Percentiles rank a stretch among this genome's conserved stretches.
Conservation (phyloP, 1,140 invertebrate genomes). For the Acromyrmex echinatior region DNA sequence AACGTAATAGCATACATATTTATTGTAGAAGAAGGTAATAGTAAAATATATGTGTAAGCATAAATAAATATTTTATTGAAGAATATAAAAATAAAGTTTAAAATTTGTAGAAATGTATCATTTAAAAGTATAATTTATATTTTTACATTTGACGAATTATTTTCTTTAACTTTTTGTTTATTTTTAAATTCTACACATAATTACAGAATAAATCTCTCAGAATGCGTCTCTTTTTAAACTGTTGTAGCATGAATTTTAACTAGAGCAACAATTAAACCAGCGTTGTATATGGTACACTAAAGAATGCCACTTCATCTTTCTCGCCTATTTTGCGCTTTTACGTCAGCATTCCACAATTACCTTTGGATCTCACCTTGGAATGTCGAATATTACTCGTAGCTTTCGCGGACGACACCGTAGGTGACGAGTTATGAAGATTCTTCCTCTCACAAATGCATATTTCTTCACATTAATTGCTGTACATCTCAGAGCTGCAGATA, state of each 20-base stretch:
- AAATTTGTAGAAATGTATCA: neutral
- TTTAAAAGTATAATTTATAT: constrained; percentile 23
- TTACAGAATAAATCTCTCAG: constrained; percentile 10
- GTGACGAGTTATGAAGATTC: constrained; percentile 61
- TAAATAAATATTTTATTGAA: neutral
- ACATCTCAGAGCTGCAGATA: neutral
- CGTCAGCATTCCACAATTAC: constrained; percentile 55
- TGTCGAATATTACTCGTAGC: constrained; percentile 61
- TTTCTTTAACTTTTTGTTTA: neutral
- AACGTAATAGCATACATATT: constrained; percentile 6
- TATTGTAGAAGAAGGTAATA: neutral
- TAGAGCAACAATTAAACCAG: constrained; percentile 45
- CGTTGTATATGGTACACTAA: constrained; percentile 35
- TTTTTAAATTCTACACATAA: neutral
- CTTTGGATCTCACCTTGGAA: constrained; percentile 55
- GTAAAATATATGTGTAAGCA: neutral
- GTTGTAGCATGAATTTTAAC: neutral
- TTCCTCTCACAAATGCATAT: constrained; percentile 52
- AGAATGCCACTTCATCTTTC: constrained; percentile 59
- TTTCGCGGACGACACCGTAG: constrained; percentile 31
- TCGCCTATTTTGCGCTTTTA: constrained; percentile 50
- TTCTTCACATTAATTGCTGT: constrained; percentile 56
- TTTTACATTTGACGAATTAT: neutral
- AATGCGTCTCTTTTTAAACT: neutral
- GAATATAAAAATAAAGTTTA: neutral